phyloP scores from a whole-genome alignment of 1,140 invertebrate species.

The Cyphomyrmex costatus region DNA sequence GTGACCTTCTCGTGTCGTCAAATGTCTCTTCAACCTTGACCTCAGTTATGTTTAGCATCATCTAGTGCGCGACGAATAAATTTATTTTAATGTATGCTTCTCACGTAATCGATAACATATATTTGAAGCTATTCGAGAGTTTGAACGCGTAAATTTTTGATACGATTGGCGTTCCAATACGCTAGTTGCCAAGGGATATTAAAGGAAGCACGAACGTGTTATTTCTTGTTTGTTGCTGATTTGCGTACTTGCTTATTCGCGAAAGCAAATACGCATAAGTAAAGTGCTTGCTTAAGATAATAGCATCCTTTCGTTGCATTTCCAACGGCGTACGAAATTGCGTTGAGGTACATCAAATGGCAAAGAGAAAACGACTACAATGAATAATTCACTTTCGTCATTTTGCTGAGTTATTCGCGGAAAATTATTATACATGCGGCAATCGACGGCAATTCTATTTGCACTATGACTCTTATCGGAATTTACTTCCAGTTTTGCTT shows the following conservation, averaged over 20 bases:
- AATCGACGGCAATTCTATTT: constrained; percentile 17
- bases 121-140: not conserved
- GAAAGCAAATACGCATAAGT: constrained; percentile 24
- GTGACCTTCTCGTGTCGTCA: not conserved
- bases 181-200: constrained; percentile 6
- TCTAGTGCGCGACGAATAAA: not conserved
- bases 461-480: constrained; percentile 4
- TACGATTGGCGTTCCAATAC: not conserved
- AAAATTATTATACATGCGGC: not conserved
- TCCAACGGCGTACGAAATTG: constrained; percentile 7
- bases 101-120: constrained; percentile 1
- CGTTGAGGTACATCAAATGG: not conserved
- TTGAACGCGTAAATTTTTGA: not conserved
- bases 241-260: constrained; percentile 33
- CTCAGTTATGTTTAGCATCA: constrained; percentile 3
- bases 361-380: constrained; percentile 25
- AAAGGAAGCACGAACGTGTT: not conserved
- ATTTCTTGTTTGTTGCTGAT: constrained; percentile 33
- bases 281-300: constrained; percentile 49
- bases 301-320: constrained; percentile 21
- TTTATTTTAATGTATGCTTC: constrained; percentile 6
- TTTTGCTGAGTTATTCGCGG: constrained; percentile 14
- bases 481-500: not conserved
- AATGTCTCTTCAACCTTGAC: constrained; percentile 22
- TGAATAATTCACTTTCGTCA: not conserved